Evolutionary conservation across 2,888 invertebrate genomes (phyloP).

Genomic region (Scaptomyza cyrtandrae): DNA sequence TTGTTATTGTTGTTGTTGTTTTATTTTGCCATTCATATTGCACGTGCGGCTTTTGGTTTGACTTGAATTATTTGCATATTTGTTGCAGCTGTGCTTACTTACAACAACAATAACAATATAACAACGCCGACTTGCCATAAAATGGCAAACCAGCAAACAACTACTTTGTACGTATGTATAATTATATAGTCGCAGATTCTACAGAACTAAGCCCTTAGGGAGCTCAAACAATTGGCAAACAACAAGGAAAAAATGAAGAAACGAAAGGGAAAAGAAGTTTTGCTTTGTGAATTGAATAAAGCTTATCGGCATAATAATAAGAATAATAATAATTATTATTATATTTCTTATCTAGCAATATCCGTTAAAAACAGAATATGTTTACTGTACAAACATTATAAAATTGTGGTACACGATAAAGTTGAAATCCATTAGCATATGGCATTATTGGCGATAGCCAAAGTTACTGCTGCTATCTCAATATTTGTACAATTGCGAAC

Average conservation of each 20-base stretch:
- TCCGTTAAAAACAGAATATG: conserved; percentile 36
- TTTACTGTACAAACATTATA: conserved; percentile 16
- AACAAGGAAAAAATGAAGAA: not conserved
- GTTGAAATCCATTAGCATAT: conserved; percentile 28
- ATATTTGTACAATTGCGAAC: conserved; percentile 52
- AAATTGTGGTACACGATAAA: not conserved
- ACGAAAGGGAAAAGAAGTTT: not conserved
- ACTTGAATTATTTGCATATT: conserved; percentile 67
- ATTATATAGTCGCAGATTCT: not conserved
- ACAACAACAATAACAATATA: conserved; percentile 30
- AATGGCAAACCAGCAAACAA: conserved; percentile 24
- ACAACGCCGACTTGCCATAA: conserved; percentile 40
- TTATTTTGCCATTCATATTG: conserved; percentile 18
- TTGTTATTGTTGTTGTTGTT: not conserved
- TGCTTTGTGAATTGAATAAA: not conserved
- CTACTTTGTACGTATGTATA: conserved; percentile 3
- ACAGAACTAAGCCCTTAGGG: not conserved
- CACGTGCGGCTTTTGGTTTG: conserved; percentile 38
- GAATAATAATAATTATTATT: conserved; percentile 9
- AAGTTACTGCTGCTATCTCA: conserved; percentile 25
- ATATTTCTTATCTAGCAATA: conserved; percentile 51
- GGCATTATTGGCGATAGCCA: conserved; percentile 29
- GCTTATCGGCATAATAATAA: not conserved
- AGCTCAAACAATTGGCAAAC: conserved; percentile 19
- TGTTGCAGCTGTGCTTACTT: conserved; percentile 75